Percentiles rank a stretch among this genome's conserved stretches.
phyloP scores from a whole-genome alignment of 2,113 vertebrate genomes.

The Campylomormyrus tamandua region DNA sequence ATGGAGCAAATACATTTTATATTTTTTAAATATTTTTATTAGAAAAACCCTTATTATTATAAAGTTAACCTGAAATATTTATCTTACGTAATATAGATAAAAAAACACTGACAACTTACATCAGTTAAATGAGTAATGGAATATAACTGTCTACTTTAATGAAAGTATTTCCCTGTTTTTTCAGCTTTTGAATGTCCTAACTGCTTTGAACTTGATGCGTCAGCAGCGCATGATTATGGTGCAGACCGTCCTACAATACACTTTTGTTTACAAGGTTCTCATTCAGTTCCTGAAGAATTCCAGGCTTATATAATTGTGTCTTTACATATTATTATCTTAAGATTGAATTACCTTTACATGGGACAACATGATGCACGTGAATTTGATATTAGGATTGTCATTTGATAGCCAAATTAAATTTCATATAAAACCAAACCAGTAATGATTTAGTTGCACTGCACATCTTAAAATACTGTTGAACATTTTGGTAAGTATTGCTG shows the following conservation, averaged over 20 bases:
- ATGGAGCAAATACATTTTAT: background rate
- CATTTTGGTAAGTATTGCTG: background rate
- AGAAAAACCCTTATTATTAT: background rate
- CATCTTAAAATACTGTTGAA: background rate
- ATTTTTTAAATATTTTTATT: background rate
- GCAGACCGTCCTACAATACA: slow-evolving; percentile 90
- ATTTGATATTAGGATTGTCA: background rate
- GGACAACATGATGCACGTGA: background rate
- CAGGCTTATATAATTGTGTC: slow-evolving; percentile 74
- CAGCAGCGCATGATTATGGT: slow-evolving; percentile 95
- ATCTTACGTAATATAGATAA: background rate
- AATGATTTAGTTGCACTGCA: background rate
- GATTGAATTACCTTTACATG: background rate
- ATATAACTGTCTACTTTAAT: background rate
- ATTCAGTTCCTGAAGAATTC: slow-evolving; percentile 92
- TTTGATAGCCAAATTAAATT: background rate
- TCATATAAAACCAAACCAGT: background rate
- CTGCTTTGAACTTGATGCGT: slow-evolving; percentile 72
- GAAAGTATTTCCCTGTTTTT: slow-evolving; percentile 8
- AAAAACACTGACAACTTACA: background rate
- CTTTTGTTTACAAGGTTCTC: slow-evolving; percentile 88
- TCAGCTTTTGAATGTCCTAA: slow-evolving; percentile 79
- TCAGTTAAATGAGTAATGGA: background rate
- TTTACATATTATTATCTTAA: background rate
- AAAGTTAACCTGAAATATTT: background rate